phyloP scores from a whole-genome alignment of 2,113 vertebrate species.

The Haemorhous mexicanus region DNA sequence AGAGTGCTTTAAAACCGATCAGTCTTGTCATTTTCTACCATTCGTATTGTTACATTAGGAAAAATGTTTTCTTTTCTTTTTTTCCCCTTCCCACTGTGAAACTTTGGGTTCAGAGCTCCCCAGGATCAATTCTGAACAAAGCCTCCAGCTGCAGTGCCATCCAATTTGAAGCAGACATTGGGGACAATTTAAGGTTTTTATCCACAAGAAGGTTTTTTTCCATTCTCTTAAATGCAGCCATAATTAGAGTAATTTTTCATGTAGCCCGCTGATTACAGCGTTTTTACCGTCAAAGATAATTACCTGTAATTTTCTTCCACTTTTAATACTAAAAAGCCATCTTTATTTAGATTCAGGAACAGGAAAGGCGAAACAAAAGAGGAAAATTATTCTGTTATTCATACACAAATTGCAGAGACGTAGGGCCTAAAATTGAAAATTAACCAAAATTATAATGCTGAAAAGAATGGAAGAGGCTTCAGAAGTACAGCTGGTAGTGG shows the following conservation, averaged over 20 bases:
- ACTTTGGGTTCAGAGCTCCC: conserved; percentile 97
- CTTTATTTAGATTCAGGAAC: conserved; percentile 99
- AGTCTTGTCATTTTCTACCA: conserved; percentile 96
- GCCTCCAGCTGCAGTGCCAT: conserved; percentile 99
- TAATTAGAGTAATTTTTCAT: conserved; percentile 99
- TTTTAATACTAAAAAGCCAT: conserved; percentile 99
- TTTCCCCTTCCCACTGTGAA: conserved; percentile 93
- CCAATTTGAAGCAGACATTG: conserved; percentile 99
- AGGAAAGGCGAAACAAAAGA: conserved; percentile 99
- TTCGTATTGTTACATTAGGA: conserved; percentile 98
- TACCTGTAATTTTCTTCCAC: conserved; percentile 99
- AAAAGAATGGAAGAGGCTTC: conserved; percentile 88
- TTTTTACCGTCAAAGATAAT: conserved; percentile 99
- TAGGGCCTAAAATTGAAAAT: conserved; percentile 96
- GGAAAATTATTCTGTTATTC: conserved; percentile 99
- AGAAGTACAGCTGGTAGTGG: conserved; percentile 91
- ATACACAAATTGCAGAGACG: conserved; percentile 99
- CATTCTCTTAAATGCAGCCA: conserved; percentile 99
- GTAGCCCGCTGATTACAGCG: conserved; percentile 99
- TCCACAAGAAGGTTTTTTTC: conserved; percentile 98
- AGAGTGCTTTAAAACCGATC: conserved; percentile 85
- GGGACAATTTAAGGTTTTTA: conserved; percentile 99
- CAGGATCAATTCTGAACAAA: conserved; percentile 99
- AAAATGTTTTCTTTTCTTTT: conserved; percentile 93
- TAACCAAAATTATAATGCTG: conserved; percentile 98